A percentile compares a stretch with the other conserved stretches of the same genome.
Conservation (phyloP, 2,113 vertebrate species). For the Phalacrocorax aristotelis region DNA sequence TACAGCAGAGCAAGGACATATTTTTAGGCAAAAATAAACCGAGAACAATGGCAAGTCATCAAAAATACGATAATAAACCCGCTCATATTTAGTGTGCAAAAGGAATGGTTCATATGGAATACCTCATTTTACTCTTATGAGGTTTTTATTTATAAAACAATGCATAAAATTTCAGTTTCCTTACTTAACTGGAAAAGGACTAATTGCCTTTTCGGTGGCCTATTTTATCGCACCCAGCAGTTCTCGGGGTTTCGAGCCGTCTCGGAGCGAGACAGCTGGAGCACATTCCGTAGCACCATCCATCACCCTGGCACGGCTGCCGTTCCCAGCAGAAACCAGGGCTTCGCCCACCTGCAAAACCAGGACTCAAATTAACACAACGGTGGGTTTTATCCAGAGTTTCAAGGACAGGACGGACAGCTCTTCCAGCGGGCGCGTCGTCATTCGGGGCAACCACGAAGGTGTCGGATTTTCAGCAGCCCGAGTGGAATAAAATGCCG, state of each 20-base stretch:
- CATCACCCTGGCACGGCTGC: background rate
- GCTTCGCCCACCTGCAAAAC: fast-evolving
- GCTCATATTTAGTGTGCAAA: background rate
- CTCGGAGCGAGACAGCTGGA: background rate
- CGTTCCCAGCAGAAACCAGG: background rate
- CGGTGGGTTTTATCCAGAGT: fast-evolving
- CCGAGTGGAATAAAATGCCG: fast-evolving
- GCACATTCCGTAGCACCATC: background rate
- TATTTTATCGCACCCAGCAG: background rate
- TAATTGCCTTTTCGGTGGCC: background rate
- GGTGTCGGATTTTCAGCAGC: fast-evolving
- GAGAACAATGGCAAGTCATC: background rate
- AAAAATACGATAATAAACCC: background rate
- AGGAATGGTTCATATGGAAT: background rate
- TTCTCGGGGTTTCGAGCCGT: fast-evolving
- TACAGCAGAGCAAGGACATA: background rate
- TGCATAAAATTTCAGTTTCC: background rate
- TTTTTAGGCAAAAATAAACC: conserved; percentile 18
- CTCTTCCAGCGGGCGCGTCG: fast-evolving
- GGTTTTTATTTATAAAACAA: background rate
- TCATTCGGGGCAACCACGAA: fast-evolving
- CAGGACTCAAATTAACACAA: fast-evolving
- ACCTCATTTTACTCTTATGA: background rate
- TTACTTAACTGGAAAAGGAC: background rate
- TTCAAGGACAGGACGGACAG: fast-evolving